Percentiles rank a stretch among this genome's conserved stretches.
Evolutionary conservation across 2,797 vertebrate species (phyloP).

Genomic region (Microctenopoma stevenorrisi): DNA sequence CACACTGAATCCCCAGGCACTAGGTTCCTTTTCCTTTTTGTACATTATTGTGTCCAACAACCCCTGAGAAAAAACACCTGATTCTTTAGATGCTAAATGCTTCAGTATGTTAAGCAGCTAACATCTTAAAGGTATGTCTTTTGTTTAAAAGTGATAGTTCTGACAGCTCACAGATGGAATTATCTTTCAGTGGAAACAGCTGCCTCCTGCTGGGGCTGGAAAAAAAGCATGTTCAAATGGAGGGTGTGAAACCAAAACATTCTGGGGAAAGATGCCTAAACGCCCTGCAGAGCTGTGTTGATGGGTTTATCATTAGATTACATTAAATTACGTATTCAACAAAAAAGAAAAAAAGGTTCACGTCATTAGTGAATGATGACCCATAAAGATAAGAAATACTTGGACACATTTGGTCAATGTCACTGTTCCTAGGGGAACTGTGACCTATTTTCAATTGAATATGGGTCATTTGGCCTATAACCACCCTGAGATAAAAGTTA

Average conservation of each 20-base stretch:
- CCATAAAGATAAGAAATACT: background rate
- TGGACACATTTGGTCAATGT: background rate
- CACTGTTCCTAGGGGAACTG: background rate
- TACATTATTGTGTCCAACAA: background rate
- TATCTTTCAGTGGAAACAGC: background rate
- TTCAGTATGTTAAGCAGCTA: background rate
- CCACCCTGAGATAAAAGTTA: background rate
- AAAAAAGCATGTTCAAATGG: too few species aligned
- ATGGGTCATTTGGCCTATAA: constrained; percentile 1
- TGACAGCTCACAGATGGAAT: background rate
- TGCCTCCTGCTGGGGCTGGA: too few species aligned
- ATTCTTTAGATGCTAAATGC: background rate
- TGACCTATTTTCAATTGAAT: constrained; percentile 4
- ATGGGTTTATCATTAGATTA: too few species aligned
- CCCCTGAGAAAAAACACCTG: background rate
- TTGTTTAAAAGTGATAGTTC: background rate
- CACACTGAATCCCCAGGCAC: too few species aligned
- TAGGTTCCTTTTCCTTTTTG: too few species aligned
- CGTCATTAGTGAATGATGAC: too few species aligned
- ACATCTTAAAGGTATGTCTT: background rate
- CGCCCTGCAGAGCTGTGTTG: too few species aligned
- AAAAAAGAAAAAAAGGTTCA: too few species aligned
- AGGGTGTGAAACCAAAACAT: background rate
- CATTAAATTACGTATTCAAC: too few species aligned
- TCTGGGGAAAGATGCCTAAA: too few species aligned